Evolutionary conservation across 2,888 invertebrate species (phyloP), one percentile per base, ranked within the genome.

Genomic region (Athripsodes cinereus): DNA sequence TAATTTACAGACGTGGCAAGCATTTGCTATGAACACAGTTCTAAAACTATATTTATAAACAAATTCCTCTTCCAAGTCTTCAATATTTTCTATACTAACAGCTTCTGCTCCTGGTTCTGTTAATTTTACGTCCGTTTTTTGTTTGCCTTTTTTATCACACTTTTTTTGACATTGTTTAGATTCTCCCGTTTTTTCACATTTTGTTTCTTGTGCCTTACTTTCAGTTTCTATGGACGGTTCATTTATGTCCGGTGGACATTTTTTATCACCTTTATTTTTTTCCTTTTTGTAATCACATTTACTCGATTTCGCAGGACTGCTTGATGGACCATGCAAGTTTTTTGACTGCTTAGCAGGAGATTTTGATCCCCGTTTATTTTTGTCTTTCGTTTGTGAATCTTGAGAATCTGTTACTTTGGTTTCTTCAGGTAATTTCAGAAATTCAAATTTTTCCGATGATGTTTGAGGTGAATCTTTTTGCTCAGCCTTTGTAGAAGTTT

Each of bases 11-110:
- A 77, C 68, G 52, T 78, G 76, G 60, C 87, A 87, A 3, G 80
- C 71, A 61, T 80, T 82, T 46, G 81, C 78, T 31, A 83, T 71
- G 67, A 82, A 87, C 13, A 85, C 82, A 67, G 80, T 80, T 10
- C 87, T 76, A 54, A 86, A 86, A 66, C 79, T 83, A 62, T 85
- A 84, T 62, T 84, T 81, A 66, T 85, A 83, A 52, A 85, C 81
- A 51, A 83, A 75, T 55, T 81, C 81, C 56, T 82, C 81, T 35
- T 81, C 82, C 22, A 80, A 81, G 60, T 81, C 81, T 19, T 71
- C 76, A 67, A 67, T 58, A 72, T 71, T 18, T 26, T 50, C 50
- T 22, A 50, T 50, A 40, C 50, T 19, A 21, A 16, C 26, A 5
- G 20, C 52, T 34, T 19, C 50, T 8, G 52, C 6, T 3, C 10